Evolutionary conservation across 2,113 vertebrate species (phyloP).

Genomic region (Ifrita kowaldi): DNA sequence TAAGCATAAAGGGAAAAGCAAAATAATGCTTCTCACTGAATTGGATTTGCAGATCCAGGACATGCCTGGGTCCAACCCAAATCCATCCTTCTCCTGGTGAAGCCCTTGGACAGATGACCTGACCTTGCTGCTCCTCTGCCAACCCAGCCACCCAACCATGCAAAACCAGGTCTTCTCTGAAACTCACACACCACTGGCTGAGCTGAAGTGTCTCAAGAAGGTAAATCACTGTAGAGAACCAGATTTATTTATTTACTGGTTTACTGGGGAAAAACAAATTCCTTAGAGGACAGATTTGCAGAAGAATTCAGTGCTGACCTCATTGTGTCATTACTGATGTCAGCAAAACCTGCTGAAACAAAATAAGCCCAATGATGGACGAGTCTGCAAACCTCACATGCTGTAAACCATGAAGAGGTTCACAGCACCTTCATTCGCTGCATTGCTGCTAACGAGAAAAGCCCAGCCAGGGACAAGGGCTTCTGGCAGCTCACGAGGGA

Average conservation of each 20-base stretch:
- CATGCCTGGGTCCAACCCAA: not conserved
- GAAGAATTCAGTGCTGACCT: slow-evolving; percentile 38
- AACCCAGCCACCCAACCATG: not conserved
- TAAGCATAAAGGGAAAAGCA: not conserved
- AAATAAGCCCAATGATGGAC: slow-evolving; percentile 32
- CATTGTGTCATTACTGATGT: slow-evolving; percentile 42
- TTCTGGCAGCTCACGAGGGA: not conserved
- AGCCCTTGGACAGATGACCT: not conserved
- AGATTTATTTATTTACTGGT: slow-evolving; percentile 38
- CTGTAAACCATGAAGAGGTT: not conserved
- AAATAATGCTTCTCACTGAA: not conserved
- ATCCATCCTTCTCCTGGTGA: not conserved
- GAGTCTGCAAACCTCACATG: not conserved
- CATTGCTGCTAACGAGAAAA: not conserved
- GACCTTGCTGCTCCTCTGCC: not conserved
- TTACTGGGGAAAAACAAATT: slow-evolving; percentile 9
- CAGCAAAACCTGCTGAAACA: not conserved
- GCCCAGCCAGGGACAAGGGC: not conserved
- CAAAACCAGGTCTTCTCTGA: slow-evolving; percentile 8
- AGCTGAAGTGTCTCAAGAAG: not conserved
- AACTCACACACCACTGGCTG: not conserved
- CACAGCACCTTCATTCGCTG: not conserved
- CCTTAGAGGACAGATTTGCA: not conserved
- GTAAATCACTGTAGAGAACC: not conserved
- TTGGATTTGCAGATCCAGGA: not conserved